Percentiles rank a stretch among this genome's conserved stretches.
phyloP scores from a whole-genome alignment of 1,140 invertebrate genomes.

The Cyrtorhinus lividipennis region DNA sequence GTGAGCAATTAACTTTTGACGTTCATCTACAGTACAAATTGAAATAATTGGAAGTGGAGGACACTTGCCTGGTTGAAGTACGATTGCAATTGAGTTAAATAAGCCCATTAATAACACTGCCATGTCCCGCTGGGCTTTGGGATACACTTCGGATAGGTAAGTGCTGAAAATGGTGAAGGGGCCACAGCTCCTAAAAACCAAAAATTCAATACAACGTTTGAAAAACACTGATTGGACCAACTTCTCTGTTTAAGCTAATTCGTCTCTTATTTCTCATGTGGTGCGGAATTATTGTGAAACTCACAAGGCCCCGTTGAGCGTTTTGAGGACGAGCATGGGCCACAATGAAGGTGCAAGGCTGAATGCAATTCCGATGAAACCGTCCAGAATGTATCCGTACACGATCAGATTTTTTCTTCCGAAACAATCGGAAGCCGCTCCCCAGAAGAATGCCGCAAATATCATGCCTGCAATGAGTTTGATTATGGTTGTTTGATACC shows the following conservation, averaged over 20 bases:
- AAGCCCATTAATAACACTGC: conserved; percentile 45
- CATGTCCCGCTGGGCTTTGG: conserved; percentile 41
- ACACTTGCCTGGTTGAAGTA: conserved; percentile 29
- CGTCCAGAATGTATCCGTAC: conserved; percentile 52
- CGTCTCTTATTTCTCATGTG: not conserved
- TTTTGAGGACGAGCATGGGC: conserved; percentile 48
- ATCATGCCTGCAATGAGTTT: conserved; percentile 76
- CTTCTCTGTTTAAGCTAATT: no score
- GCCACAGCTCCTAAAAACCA: conserved; percentile 46
- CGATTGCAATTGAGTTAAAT: conserved; percentile 30
- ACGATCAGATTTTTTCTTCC: conserved; percentile 55
- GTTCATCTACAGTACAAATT: not conserved
- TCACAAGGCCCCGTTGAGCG: conserved; percentile 36
- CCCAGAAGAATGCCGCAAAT: conserved; percentile 63
- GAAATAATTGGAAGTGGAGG: not conserved
- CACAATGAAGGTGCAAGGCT: conserved; percentile 35
- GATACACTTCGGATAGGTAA: conserved; percentile 52
- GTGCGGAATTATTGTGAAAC: no score
- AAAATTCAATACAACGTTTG: not conserved
- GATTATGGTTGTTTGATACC: no score
- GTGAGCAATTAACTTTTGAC: not conserved
- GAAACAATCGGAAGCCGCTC: conserved; percentile 58
- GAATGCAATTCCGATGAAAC: conserved; percentile 46
- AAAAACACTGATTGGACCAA: no score
- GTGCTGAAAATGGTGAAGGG: conserved; percentile 54